Evolutionary conservation across 1,140 invertebrate species (phyloP).

Genomic region (Anastrepha ludens): DNA sequence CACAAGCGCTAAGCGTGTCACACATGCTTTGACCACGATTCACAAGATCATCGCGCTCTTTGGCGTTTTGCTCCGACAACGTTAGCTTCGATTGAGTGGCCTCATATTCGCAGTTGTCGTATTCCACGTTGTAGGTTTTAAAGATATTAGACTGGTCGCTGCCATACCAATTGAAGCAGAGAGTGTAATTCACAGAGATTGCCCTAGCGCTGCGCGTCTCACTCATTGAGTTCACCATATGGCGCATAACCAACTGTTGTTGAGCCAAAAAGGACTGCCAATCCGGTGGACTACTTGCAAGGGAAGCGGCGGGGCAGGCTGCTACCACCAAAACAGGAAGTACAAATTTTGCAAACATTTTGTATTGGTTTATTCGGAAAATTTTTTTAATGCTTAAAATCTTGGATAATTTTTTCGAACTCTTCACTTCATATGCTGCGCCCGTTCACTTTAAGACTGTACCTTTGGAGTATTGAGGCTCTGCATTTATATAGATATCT

Average conservation of each 20-base stretch:
- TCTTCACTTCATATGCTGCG: not conserved
- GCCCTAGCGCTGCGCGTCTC: too few relatives aligned
- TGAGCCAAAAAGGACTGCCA: not conserved
- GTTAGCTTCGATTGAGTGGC: not conserved
- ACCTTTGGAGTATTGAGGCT: not conserved
- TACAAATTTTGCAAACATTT: constrained; percentile 31
- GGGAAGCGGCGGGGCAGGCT: not conserved
- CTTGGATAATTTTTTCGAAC: not conserved
- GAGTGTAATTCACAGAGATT: not conserved
- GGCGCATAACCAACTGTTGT: not conserved
- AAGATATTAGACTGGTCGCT: not conserved
- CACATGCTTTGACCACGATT: not conserved
- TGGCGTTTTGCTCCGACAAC: constrained; percentile 11
- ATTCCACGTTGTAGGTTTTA: not conserved
- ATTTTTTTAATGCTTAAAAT: not conserved
- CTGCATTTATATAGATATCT: not conserved
- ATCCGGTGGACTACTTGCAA: not conserved
- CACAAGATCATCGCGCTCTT: not conserved
- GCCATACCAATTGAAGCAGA: constrained; percentile 26
- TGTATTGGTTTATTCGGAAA: not conserved
- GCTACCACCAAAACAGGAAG: not conserved
- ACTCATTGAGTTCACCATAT: not conserved
- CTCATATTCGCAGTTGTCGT: not conserved
- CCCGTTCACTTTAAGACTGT: not conserved
- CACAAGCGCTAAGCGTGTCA: not conserved